A percentile compares a stretch with the other conserved stretches of the same genome.
phyloP scores from a whole-genome alignment of 2,113 vertebrate genomes.

The Erpornis zantholeuca region DNA sequence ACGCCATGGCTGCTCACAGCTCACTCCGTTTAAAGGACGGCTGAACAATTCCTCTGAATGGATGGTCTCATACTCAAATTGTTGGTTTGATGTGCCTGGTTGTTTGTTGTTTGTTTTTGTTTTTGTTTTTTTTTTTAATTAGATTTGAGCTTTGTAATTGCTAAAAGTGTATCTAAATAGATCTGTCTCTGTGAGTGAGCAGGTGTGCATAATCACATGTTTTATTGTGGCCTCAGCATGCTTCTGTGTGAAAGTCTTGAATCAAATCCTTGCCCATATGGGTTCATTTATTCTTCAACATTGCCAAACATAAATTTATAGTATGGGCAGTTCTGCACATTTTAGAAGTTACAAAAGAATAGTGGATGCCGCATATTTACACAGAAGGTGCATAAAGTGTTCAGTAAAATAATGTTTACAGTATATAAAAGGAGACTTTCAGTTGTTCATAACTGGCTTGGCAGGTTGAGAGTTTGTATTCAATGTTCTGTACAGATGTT shows the following conservation, averaged over 20 bases:
- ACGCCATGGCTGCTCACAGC: fast-evolving
- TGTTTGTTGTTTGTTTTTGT: too few relatives aligned
- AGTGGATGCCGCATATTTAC: not conserved
- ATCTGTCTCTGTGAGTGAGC: too few relatives aligned
- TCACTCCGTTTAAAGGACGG: not conserved
- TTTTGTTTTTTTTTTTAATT: not conserved
- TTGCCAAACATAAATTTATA: not conserved
- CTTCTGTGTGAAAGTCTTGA: not conserved
- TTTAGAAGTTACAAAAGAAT: not conserved
- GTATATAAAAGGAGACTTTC: not conserved
- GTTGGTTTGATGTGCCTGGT: not conserved
- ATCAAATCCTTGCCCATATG: not conserved
- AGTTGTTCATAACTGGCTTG: not conserved
- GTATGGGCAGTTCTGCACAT: not conserved
- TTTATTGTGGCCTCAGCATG: not conserved
- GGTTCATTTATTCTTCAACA: not conserved
- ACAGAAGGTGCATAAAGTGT: not conserved
- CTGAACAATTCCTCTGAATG: not conserved
- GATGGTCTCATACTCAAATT: not conserved
- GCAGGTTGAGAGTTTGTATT: not conserved
- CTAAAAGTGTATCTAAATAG: not conserved
- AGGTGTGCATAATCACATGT: not conserved
- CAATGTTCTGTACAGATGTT: not conserved
- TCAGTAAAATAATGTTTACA: not conserved
- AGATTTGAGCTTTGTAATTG: not conserved